A percentile compares a stretch with the other conserved stretches of the same genome.
phyloP scores from a whole-genome alignment of 2,888 invertebrate species.

The Busseola fusca region DNA sequence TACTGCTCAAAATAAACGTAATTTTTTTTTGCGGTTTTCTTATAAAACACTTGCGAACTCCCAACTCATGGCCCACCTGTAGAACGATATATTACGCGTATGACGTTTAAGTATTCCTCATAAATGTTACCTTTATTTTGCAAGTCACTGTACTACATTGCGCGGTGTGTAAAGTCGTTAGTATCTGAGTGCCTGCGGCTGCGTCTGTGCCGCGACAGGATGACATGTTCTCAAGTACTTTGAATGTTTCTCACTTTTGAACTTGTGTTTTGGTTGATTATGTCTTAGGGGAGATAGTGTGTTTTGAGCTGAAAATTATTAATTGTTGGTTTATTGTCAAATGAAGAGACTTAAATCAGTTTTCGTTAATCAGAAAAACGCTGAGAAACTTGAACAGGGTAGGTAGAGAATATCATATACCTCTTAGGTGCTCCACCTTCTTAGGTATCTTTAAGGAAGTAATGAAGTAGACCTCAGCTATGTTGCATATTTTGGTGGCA shows the following conservation, averaged over 20 bases:
- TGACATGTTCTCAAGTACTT: conserved; percentile 36
- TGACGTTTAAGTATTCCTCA: conserved; percentile 24
- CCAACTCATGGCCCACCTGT: conserved; percentile 27
- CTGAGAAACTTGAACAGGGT: no score
- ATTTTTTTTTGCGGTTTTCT: not conserved
- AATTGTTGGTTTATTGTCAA: not conserved
- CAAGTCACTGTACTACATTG: conserved; percentile 24
- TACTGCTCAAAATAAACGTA: not conserved
- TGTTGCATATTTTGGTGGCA: not conserved
- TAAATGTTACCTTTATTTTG: conserved; percentile 31
- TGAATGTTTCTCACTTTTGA: conserved; percentile 26
- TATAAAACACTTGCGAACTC: not conserved
- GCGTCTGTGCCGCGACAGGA: conserved; percentile 28
- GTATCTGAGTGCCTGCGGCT: conserved; percentile 41
- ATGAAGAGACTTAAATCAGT: not conserved
- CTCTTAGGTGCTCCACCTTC: no score
- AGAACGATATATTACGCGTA: conserved; percentile 35
- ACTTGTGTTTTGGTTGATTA: conserved; percentile 20
- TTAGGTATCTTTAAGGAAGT: not conserved
- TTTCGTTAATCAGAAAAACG: not conserved
- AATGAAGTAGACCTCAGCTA: not conserved
- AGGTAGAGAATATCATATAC: not conserved
- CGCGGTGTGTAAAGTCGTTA: conserved; percentile 23
- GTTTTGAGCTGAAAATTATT: not conserved
- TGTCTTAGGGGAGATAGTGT: conserved; percentile 2